Base-by-base conservation (phyloP, 2,888 invertebrate species). In the Globia sparganii region DNA sequence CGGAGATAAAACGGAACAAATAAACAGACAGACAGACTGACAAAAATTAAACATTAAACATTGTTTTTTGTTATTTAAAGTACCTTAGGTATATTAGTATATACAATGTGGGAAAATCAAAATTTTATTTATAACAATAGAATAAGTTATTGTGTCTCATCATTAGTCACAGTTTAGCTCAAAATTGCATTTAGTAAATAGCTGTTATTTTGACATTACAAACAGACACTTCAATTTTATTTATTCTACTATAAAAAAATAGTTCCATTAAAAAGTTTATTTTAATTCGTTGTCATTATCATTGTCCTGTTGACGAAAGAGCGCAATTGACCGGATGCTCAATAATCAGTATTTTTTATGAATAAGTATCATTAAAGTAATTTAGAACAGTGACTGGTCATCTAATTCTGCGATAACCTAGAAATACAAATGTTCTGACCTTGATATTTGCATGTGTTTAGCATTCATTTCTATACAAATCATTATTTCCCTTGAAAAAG, bases 331-430 rank as follows among this genome's bases (percentile, higher is more conserved):
- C 53, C 28, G 74, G 75, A 64, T 64, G 74, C 8, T 56, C 21
- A 13, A 40, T 31, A 43, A 62, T 53, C 21, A 61, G 64, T 64
- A 64, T 72, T 61, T 71, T 59, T 53, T 58, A 37, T 53, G 21
- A 53, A 40, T n/a, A n/a, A n/a, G n/a, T n/a, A 62, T 15, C 15
- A 58, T 21, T 64, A 18, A 8, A 25, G 11, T 40, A 11, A 21
- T 28, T 37, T 37, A 25, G 28, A n/a, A 18, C 28, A 13, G 9
- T 65, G n/a, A 64, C 37, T 37, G 15, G 62, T 34, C 18, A 43
- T 65, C 3, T 40, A 64, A 28, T n/a, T 58, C 28, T 28, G 5
- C 56, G 4, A 15, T 58, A n/a, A 58, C 5, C 13, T 56, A 4
- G 11, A n/a, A n/a, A 15, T 62, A n/a, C 34, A n/a, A n/a, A n/a